phyloP scores from a whole-genome alignment of 1,140 invertebrate genomes.

The Drosophila chauvacae region DNA sequence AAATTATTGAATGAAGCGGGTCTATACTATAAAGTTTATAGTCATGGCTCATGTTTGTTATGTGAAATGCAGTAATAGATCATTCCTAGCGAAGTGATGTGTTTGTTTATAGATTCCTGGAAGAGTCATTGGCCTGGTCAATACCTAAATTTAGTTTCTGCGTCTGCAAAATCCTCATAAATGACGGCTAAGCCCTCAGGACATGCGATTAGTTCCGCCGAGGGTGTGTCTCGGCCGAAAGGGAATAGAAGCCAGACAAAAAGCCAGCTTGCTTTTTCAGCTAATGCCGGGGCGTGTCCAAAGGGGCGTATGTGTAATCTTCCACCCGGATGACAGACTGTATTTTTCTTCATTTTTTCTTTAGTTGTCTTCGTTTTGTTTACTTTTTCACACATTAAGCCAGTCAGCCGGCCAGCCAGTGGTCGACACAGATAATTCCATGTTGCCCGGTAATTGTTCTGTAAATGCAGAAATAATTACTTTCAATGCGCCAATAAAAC shows the following conservation, averaged over 20 bases:
- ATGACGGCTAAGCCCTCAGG: constrained; percentile 11
- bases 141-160: constrained; percentile 25
- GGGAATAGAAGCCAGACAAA: constrained; percentile 27
- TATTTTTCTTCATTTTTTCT: constrained; percentile 20
- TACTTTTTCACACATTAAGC: constrained; percentile 76
- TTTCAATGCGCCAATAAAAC: constrained; percentile 81
- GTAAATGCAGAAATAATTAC: constrained; percentile 83
- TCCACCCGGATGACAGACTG: constrained; percentile 69
- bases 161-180: constrained; percentile 4
- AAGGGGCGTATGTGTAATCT: constrained; percentile 77
- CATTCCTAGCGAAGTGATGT: constrained; percentile 16
- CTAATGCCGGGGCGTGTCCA: constrained; percentile 56
- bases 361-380: not conserved
- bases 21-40: not conserved
- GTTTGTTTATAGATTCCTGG: constrained; percentile 5
- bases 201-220: constrained; percentile 5
- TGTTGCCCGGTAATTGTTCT: constrained; percentile 82
- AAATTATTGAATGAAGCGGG: constrained; percentile 22
- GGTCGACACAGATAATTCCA: constrained; percentile 80
- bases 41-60: constrained; percentile 4
- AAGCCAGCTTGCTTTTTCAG: constrained; percentile 6
- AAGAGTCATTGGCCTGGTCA: constrained; percentile 25
- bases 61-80: constrained; percentile 15
- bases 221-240: constrained; percentile 52
- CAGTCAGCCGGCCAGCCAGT: constrained; percentile 35